Percentiles rank a stretch among this genome's conserved stretches.
phyloP scores from a whole-genome alignment of 2,888 invertebrate species.

The Rhagium mordax region DNA sequence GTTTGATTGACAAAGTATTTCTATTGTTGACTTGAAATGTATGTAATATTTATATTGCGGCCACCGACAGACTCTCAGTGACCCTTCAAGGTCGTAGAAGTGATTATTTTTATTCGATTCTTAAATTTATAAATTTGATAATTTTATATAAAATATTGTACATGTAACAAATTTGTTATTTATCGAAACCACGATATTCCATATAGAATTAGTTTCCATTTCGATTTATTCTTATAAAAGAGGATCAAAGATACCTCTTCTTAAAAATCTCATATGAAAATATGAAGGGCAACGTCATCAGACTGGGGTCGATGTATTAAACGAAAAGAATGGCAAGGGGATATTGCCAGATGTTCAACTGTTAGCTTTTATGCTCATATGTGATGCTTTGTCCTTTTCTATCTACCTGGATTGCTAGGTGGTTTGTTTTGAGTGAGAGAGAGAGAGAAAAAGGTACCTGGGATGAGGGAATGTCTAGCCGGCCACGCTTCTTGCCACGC shows the following conservation, averaged over 20 bases:
- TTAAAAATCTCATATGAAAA: constrained; percentile 32
- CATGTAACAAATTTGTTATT: no score
- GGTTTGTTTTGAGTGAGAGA: background rate
- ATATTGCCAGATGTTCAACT: constrained; percentile 64
- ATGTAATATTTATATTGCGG: no score
- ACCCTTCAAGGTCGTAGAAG: no score
- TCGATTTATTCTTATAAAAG: background rate
- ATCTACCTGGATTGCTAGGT: constrained; percentile 19
- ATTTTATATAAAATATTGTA: no score
- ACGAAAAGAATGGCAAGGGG: constrained; percentile 47
- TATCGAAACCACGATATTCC: background rate
- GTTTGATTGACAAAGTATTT: no score
- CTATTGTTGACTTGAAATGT: no score
- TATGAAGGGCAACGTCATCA: constrained; percentile 36
- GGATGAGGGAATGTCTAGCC: constrained; percentile 67
- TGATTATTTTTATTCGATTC: no score
- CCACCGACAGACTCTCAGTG: no score
- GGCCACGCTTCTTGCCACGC: constrained; percentile 69
- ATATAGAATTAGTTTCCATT: constrained; percentile 12
- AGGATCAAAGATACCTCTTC: constrained; percentile 30
- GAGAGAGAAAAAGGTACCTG: constrained; percentile 58
- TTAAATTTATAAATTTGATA: no score
- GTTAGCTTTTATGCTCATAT: constrained; percentile 55
- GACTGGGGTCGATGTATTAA: constrained; percentile 45
- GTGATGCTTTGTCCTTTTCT: constrained; percentile 52